These are phyloP conservation scores for Helarctos malayanus DNA, from an alignment of 2,797 vertebrate genomes.

Conservation along the genomic window DNA sequence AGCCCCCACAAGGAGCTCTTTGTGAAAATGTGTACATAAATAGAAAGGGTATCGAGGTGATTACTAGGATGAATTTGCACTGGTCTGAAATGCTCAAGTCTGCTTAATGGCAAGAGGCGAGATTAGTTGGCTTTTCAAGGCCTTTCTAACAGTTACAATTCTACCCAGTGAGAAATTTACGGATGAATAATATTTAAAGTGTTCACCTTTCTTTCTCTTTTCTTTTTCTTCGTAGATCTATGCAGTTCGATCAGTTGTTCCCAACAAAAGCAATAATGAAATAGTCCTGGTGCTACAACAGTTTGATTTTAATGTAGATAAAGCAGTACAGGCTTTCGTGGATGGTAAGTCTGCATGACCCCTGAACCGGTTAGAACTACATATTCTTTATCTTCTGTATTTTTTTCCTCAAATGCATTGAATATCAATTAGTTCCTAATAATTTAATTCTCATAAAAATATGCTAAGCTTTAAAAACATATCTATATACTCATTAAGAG, in stretches of 20 bases:
- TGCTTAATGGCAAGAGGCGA: background rate
- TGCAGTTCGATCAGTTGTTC: conserved; percentile 90
- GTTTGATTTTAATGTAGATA: conserved; percentile 91
- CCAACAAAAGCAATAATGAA: conserved; percentile 92
- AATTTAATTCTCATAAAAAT: conserved; percentile 30
- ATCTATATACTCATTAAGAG: background rate
- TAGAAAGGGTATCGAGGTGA: background rate
- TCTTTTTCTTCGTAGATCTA: conserved; percentile 87
- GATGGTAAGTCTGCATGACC: conserved; percentile 87
- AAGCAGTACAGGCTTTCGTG: conserved; percentile 91
- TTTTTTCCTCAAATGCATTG: background rate
- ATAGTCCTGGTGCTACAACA: conserved; percentile 91
- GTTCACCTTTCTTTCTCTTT: conserved; percentile 20
- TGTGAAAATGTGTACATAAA: conserved; percentile 28
- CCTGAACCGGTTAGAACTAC: background rate
- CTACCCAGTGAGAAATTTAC: background rate
- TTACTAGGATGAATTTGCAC: background rate
- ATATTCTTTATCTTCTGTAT: background rate
- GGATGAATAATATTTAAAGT: conserved; percentile 19
- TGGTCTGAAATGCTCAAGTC: background rate
- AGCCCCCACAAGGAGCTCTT: conserved; percentile 36
- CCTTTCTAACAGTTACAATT: background rate
- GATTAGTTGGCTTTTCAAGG: background rate
- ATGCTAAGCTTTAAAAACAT: background rate
- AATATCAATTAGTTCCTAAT: background rate